Evolutionary conservation across 2,888 invertebrate species (phyloP), one percentile per base, ranked within the genome.

Genomic region (Hanleya hanleyi): DNA sequence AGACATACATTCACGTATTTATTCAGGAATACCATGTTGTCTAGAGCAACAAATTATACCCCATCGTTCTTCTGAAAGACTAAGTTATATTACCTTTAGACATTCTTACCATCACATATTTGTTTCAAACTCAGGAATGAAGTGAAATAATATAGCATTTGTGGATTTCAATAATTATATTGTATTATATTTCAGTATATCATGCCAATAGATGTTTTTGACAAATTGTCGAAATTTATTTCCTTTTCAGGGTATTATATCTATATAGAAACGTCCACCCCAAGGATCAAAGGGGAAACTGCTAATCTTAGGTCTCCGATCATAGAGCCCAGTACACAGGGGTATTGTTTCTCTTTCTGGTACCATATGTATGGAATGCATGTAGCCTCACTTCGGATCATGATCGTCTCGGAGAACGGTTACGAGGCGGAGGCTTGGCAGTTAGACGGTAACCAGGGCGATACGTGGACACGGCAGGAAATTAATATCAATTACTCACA

Each of bases 301-400:
- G 81, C 81, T 0, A 71, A 75, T 3, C 76, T 86, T 1, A 61
- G 76, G 12, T 84, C 83, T 1, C 80, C 81, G 0, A 70, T 47
- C 6, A 71, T 84, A 47, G 29, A 37, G 1, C 61, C 77, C 7
- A 71, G 70, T 2, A 32, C 69, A 3, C 15, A 68, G 1, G 81
- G 79, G 1, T 79, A 83, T 64, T 85, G 85, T 49, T 69, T 84
- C 15, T 67, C 73, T 33, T 80, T 83, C 67, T 83, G 81, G 80
- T 84, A 84, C 50, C 81, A 77, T 68, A 84, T 84, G 84, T 82
- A 78, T 62, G 84, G 84, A 0, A 57, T 33, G 1, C 74, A 78
- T 38, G 73, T 77, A 1, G 73, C 73, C 2, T 68, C 72, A 5
- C 67, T 79, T 9, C 65, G 41, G 7, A 66, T 79, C 26, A 35